These are phyloP conservation scores for Masnerella sp. DNA, from an alignment of 2,888 invertebrate genomes.

Conservation along the genomic window DNA sequence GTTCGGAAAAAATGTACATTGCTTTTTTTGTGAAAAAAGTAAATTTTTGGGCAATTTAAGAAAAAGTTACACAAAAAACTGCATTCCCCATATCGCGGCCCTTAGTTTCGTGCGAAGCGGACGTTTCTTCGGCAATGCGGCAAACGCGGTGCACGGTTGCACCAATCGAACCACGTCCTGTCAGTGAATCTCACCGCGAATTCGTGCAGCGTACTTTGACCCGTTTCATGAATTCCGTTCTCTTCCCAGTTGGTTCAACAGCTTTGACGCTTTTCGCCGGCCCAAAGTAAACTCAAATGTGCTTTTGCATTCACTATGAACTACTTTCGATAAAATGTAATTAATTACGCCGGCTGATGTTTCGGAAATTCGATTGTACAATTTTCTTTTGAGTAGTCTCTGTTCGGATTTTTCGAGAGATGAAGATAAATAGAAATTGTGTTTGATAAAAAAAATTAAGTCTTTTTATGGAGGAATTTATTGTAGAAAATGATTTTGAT, in stretches of 20 bases:
- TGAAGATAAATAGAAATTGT: too few relatives aligned
- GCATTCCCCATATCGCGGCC: slow-evolving; percentile 44
- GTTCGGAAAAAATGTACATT: too few relatives aligned
- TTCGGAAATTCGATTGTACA: too few relatives aligned
- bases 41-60: background rate
- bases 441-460: too few relatives aligned
- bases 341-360: too few relatives aligned
- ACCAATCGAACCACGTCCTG: slow-evolving; percentile 58
- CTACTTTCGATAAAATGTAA: too few relatives aligned
- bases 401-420: too few relatives aligned
- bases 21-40: too few relatives aligned
- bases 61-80: too few relatives aligned
- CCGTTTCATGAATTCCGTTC: slow-evolving; percentile 45
- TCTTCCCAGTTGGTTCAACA: slow-evolving; percentile 28
- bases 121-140: slow-evolving; percentile 62
- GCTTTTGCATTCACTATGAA: slow-evolving; percentile 24
- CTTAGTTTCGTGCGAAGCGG: slow-evolving; percentile 57
- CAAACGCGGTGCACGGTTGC: slow-evolving; percentile 60
- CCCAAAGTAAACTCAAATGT: slow-evolving; percentile 1
- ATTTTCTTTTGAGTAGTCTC: too few relatives aligned
- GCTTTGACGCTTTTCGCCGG: slow-evolving; percentile 38
- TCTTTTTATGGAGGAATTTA: too few relatives aligned
- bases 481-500: too few relatives aligned
- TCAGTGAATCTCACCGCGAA: slow-evolving; percentile 58
- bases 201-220: slow-evolving; percentile 58